Conservation (phyloP, 2,113 vertebrate genomes). For the Garra rufa region DNA sequence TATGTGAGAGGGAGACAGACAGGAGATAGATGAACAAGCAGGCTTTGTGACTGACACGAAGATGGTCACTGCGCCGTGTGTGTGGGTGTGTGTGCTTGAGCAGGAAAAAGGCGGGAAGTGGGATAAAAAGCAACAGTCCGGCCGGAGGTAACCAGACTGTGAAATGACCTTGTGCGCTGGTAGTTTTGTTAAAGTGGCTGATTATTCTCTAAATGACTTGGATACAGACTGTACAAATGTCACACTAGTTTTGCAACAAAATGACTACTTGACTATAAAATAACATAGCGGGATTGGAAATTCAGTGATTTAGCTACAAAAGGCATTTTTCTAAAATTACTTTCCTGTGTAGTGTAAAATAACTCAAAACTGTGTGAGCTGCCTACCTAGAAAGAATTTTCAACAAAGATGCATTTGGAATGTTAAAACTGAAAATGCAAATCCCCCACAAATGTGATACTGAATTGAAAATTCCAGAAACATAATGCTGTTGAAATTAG, state of each 20-base stretch:
- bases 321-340: background rate
- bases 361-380: background rate
- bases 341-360: background rate
- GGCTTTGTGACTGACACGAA: conserved; percentile 43
- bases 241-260: background rate
- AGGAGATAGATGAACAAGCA: conserved; percentile 49
- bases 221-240: background rate
- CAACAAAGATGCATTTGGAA: background rate
- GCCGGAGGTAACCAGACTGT: conserved; percentile 37
- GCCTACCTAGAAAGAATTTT: background rate
- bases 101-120: conserved; percentile 19
- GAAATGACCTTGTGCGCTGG: conserved; percentile 19
- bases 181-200: conserved; percentile 12
- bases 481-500: background rate
- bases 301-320: background rate
- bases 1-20: conserved; percentile 33
- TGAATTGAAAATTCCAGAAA: background rate
- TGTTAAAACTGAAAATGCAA: background rate
- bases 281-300: background rate
- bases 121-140: background rate
- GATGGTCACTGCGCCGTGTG: conserved; percentile 18
- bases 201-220: conserved; percentile 14
- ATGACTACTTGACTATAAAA: background rate
- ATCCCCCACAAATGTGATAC: background rate
- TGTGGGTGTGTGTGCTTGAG: conserved; percentile 23